These are phyloP conservation scores for Neodontobutis hainanensis DNA, from an alignment of 2,113 vertebrate species.

Conservation along the genomic window DNA sequence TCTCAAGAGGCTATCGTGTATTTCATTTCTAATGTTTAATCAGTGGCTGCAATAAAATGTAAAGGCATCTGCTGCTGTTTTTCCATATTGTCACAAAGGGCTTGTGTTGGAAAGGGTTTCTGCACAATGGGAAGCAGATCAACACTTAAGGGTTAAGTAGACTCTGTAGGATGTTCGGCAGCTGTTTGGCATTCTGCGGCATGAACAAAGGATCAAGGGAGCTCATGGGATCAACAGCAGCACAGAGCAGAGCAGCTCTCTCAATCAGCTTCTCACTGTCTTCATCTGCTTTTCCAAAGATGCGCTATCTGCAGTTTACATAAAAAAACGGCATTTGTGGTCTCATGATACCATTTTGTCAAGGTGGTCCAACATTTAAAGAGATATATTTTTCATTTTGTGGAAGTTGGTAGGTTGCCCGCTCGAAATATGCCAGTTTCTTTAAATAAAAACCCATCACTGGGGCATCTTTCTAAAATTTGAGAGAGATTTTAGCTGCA, in stretches of 20 bases:
- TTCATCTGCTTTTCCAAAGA: conserved; percentile 19
- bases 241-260: conserved; percentile 44
- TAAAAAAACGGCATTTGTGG: conserved; percentile 1
- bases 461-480: conserved; percentile 25
- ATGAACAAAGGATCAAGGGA: conserved; percentile 45
- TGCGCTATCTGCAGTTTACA: conserved; percentile 3
- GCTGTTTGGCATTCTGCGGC: conserved; percentile 44
- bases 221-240: conserved; percentile 39
- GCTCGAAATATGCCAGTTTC: conserved; percentile 15
- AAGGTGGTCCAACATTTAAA: conserved; percentile 9
- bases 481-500: conserved; percentile 34
- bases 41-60: conserved; percentile 36
- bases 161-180: conserved; percentile 49
- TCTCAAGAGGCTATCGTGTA: conserved; percentile 28
- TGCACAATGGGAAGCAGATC: conserved; percentile 31
- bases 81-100: conserved; percentile 31
- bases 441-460: conserved; percentile 15
- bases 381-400: not conserved
- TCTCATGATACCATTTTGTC: conserved; percentile 19
- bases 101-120: conserved; percentile 26
- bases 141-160: conserved; percentile 33
- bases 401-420: not conserved
- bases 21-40: conserved; percentile 24
- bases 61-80: conserved; percentile 23
- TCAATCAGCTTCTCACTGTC: conserved; percentile 35